These are phyloP conservation scores for Cyclopterus lumpus DNA, from an alignment of 2,797 vertebrate species.

Conservation along the genomic window DNA sequence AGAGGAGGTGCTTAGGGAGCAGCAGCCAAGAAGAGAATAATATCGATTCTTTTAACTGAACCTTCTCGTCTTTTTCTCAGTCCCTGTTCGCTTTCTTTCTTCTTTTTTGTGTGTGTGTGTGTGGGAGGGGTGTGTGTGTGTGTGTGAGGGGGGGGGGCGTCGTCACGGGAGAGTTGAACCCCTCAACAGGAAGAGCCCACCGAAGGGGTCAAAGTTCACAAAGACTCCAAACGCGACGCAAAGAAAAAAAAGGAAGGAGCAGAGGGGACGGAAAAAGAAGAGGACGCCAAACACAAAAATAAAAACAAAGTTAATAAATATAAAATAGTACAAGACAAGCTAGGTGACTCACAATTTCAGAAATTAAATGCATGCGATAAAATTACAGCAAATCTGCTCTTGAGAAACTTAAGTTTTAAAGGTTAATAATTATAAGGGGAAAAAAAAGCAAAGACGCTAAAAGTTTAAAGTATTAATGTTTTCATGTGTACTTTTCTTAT, in stretches of 20 bases:
- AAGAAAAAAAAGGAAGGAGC: slow-evolving; percentile 73
- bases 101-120: not conserved
- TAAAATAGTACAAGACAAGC: slow-evolving; percentile 81
- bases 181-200: slow-evolving; percentile 60
- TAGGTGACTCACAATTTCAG: slow-evolving; percentile 84
- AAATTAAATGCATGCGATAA: slow-evolving; percentile 87
- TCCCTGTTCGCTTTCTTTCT: slow-evolving; percentile 82
- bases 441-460: slow-evolving; percentile 75
- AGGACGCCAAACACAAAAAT: slow-evolving; percentile 79
- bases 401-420: slow-evolving; percentile 86
- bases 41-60: slow-evolving; percentile 85
- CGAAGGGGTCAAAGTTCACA: slow-evolving; percentile 62
- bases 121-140: slow-evolving; percentile 46
- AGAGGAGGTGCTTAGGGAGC: slow-evolving; percentile 31
- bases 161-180: slow-evolving; percentile 57
- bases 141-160: slow-evolving; percentile 42
- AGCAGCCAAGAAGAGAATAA: slow-evolving; percentile 72
- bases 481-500: slow-evolving; percentile 78
- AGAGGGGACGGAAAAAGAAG: slow-evolving; percentile 82
- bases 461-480: slow-evolving; percentile 80
- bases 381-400: slow-evolving; percentile 87
- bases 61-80: slow-evolving; percentile 84
- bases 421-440: slow-evolving; percentile 81
- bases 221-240: slow-evolving; percentile 70
- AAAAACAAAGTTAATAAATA: slow-evolving; percentile 78